Evolutionary conservation across 1,140 invertebrate genomes (phyloP), one percentile per base, ranked within the genome.

Genomic region (Pseudachorutes palmiensis): DNA sequence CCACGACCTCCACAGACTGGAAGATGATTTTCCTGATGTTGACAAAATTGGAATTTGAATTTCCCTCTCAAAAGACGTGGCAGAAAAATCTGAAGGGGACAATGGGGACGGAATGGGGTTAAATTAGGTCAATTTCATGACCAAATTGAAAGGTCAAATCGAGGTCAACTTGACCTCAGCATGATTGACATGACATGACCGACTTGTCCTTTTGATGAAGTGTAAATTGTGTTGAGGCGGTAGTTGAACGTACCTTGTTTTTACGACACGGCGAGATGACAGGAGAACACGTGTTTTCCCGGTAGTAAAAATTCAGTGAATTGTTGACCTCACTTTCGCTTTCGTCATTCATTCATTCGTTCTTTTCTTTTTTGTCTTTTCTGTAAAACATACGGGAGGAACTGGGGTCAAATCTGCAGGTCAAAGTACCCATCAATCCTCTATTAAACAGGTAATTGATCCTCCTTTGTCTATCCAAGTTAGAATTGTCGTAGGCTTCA

Each of bases 1-100:
- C n/a, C n/a, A n/a, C n/a, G n/a, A n/a, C n/a, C n/a, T n/a, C n/a
- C n/a, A n/a, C n/a, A n/a, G n/a, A n/a, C n/a, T n/a, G n/a, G n/a
- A n/a, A n/a, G n/a, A n/a, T n/a, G n/a, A n/a, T n/a, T n/a, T n/a
- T n/a, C n/a, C n/a, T n/a, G n/a, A n/a, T n/a, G n/a, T n/a, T n/a
- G n/a, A n/a, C n/a, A n/a, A 55, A 26, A 55, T 55, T 24, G 24
- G 12, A 55, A 55, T 19, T 55, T 55, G 51, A 55, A 55, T 26
- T 55, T 55, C 51, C 9, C 51, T 9, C 51, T 5, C 12, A 55
- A 55, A 12, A 24, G 12, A 55, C 51, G 51, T 55, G 51, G 51
- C 51, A 9, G 51, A 26, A 19, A 14, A 16, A 5, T 16, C 51
- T 19, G 12, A 41, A 5, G 5, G 19, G 19, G 36, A 5, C 36